These are phyloP conservation scores for Gila orcuttii DNA, from an alignment of 2,113 vertebrate genomes.

Conservation along the genomic window DNA sequence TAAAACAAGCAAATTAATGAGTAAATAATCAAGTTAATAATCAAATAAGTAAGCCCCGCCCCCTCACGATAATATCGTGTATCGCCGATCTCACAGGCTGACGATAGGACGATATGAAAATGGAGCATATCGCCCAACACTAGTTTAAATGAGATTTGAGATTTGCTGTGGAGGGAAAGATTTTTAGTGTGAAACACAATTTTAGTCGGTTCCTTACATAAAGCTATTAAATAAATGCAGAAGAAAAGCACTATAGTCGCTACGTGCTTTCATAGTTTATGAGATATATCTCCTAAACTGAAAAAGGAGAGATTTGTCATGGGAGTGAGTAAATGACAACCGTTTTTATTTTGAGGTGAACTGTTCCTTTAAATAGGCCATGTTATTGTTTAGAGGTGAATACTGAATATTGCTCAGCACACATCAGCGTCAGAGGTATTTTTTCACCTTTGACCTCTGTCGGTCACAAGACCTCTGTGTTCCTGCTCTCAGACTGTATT, in stretches of 20 bases:
- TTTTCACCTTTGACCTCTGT: conserved; percentile 11
- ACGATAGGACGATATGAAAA: no score
- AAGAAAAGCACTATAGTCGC: background rate
- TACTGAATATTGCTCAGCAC: background rate
- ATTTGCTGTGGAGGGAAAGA: background rate
- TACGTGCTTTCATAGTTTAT: background rate
- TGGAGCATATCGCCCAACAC: no score
- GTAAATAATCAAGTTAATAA: no score
- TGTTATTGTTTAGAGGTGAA: background rate
- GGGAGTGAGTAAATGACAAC: background rate
- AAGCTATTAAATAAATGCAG: background rate
- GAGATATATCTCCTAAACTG: background rate
- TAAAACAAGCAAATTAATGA: no score
- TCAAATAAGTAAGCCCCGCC: no score
- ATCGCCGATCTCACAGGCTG: no score
- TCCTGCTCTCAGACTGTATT: background rate
- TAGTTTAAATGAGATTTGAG: background rate
- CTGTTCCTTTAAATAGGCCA: background rate
- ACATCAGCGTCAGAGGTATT: background rate
- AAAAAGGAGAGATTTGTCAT: background rate
- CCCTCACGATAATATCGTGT: no score
- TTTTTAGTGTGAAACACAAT: background rate
- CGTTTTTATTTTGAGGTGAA: background rate
- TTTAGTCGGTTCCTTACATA: background rate
- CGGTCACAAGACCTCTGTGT: conserved; percentile 9